A percentile compares a stretch with the other conserved stretches of the same genome.
Conservation (phyloP, 2,113 vertebrate genomes). For the Thryonomys swinderianus region DNA sequence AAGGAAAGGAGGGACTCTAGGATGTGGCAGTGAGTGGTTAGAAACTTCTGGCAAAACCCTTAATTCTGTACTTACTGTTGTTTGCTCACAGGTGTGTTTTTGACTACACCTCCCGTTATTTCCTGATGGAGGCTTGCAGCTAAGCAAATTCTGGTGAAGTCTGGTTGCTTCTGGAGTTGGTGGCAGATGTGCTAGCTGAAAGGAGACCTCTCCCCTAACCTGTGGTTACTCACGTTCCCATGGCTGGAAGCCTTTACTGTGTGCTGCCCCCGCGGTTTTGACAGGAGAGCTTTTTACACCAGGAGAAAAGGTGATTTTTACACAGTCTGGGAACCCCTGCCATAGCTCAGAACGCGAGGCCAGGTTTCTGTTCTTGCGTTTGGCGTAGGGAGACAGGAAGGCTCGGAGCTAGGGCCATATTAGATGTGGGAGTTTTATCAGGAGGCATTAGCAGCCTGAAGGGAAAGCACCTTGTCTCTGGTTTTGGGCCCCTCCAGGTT, state of each 20-base stretch:
- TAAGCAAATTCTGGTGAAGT: not conserved
- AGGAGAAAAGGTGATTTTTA: not conserved
- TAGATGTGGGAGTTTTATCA: not conserved
- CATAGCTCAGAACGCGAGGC: not conserved
- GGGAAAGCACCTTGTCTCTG: not conserved
- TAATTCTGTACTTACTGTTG: not conserved
- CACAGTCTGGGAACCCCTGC: not conserved
- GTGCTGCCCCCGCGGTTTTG: not conserved
- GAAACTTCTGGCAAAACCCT: not conserved
- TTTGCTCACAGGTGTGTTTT: not conserved
- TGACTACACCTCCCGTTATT: not conserved
- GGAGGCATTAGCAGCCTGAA: not conserved
- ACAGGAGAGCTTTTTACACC: not conserved
- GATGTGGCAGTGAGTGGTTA: not conserved
- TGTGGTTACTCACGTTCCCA: fast-evolving
- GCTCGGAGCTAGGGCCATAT: not conserved
- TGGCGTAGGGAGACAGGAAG: not conserved
- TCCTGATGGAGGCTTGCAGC: not conserved
- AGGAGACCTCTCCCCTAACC: not conserved
- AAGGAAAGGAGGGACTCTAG: not conserved
- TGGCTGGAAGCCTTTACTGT: fast-evolving
- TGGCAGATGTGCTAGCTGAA: not conserved
- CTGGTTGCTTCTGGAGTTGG: not conserved
- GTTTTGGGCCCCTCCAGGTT: not conserved
- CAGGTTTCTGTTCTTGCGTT: not conserved